Percentiles rank a stretch among this genome's conserved stretches.
These are phyloP conservation scores for Fissipunctia ypsillon DNA, from an alignment of 2,888 invertebrate species.

Conservation along the genomic window DNA sequence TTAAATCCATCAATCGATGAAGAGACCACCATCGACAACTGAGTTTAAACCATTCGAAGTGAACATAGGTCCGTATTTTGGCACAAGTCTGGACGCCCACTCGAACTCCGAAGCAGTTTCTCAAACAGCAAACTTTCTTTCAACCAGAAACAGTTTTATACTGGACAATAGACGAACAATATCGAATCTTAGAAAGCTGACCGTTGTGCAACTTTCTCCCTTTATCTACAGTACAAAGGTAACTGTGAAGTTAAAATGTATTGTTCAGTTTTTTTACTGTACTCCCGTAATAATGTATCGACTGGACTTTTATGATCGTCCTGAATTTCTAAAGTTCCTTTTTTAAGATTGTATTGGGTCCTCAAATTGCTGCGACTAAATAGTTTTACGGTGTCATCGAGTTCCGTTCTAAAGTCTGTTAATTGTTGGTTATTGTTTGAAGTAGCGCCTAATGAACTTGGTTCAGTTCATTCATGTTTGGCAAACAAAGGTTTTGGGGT, in stretches of 20 bases:
- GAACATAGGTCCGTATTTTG: slow-evolving; percentile 23
- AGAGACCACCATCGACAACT: background rate
- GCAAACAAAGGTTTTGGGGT: slow-evolving; percentile 10
- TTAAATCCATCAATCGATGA: background rate
- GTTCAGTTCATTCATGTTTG: slow-evolving; percentile 44
- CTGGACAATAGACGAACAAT: slow-evolving; percentile 79
- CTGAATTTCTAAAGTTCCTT: slow-evolving; percentile 73
- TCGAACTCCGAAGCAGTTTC: slow-evolving; percentile 40
- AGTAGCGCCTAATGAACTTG: slow-evolving; percentile 53
- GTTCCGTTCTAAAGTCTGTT: slow-evolving; percentile 59
- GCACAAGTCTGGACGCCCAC: slow-evolving; percentile 29
- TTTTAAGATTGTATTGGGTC: slow-evolving; percentile 75
- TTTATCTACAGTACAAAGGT: slow-evolving; percentile 86
- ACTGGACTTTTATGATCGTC: slow-evolving; percentile 69
- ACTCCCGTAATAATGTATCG: slow-evolving; percentile 73
- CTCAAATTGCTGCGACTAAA: slow-evolving; percentile 63
- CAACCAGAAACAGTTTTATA: slow-evolving; percentile 71
- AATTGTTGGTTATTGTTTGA: slow-evolving; percentile 58
- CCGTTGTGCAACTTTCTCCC: slow-evolving; percentile 89
- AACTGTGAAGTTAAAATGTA: slow-evolving; percentile 82
- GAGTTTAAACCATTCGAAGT: background rate
- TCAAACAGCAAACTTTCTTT: slow-evolving; percentile 71
- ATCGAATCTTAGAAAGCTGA: slow-evolving; percentile 88
- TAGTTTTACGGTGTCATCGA: slow-evolving; percentile 63
- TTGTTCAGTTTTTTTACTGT: slow-evolving; percentile 78